Evolutionary conservation across 2,797 vertebrate genomes (phyloP).

Genomic region (Xenentodon cancila): DNA sequence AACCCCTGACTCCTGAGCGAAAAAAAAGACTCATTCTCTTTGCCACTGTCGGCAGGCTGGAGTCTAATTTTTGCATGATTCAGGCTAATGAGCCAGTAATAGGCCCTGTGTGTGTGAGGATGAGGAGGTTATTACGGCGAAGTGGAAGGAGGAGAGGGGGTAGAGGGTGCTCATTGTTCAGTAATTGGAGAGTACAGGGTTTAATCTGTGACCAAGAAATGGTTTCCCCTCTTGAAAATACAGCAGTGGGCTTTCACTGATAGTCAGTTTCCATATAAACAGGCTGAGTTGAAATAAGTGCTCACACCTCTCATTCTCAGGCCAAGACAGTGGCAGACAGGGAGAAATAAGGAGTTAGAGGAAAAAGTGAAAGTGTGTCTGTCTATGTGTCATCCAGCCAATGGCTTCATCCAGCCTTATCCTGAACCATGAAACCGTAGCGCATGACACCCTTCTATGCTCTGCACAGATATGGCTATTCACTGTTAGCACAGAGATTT

Average conservation of each 20-base stretch:
- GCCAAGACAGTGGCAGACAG: conserved; percentile 26
- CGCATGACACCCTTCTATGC: conserved; percentile 92
- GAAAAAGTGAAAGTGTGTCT: conserved; percentile 61
- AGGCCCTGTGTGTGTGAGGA: conserved; percentile 91
- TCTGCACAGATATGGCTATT: conserved; percentile 92
- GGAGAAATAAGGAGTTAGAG: conserved; percentile 53
- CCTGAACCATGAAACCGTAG: conserved; percentile 92
- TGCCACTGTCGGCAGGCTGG: conserved; percentile 92
- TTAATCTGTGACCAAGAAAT: conserved; percentile 91
- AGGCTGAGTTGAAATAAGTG: conserved; percentile 35
- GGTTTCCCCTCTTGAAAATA: conserved; percentile 45
- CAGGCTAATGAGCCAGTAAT: conserved; percentile 93
- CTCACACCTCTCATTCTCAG: conserved; percentile 31
- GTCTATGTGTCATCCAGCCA: conserved; percentile 85
- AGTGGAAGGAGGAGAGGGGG: conserved; percentile 42
- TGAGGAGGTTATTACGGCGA: conserved; percentile 90
- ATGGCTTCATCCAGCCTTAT: conserved; percentile 93
- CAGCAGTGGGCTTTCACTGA: conserved; percentile 28
- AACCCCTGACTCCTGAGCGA: conserved; percentile 98
- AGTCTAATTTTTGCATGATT: conserved; percentile 99
- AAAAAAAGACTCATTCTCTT: conserved; percentile 89
- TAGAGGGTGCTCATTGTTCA: conserved; percentile 87
- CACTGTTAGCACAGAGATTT: conserved; percentile 93
- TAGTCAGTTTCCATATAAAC: conserved; percentile 35
- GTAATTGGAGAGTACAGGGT: conserved; percentile 93